phyloP scores from a whole-genome alignment of 2,113 vertebrate genomes.

The Hassar affinis region DNA sequence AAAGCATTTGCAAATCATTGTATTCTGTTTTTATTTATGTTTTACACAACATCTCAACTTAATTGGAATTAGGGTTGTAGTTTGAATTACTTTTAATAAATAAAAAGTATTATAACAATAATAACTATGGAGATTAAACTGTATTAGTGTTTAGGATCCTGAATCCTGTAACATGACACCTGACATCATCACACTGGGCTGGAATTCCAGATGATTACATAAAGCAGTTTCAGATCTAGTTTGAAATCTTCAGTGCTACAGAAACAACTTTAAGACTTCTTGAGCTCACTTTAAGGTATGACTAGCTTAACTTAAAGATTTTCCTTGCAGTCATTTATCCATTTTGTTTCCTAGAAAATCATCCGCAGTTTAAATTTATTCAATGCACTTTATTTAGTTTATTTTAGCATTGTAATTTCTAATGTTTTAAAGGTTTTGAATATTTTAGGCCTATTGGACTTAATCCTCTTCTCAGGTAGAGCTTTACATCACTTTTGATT shows the following conservation, averaged over 20 bases:
- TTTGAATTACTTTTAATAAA: background rate
- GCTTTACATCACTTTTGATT: conserved; percentile 24
- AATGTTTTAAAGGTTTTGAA: background rate
- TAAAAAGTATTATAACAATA: background rate
- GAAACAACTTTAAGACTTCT: background rate
- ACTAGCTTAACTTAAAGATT: background rate
- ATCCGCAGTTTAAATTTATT: background rate
- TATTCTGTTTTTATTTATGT: no score
- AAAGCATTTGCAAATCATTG: no score
- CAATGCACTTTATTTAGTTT: no score
- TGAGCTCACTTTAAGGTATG: conserved; percentile 56
- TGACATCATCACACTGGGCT: conserved; percentile 61
- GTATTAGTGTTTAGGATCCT: background rate
- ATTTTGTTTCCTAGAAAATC: background rate
- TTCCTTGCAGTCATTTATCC: background rate
- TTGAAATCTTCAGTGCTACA: conserved; percentile 4
- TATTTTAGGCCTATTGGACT: background rate
- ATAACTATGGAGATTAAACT: background rate
- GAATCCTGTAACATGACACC: conserved; percentile 60
- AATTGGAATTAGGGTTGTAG: no score
- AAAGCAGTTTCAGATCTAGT: conserved; percentile 43
- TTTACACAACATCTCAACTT: no score
- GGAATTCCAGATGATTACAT: conserved; percentile 63
- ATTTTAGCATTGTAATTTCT: background rate
- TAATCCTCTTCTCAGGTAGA: background rate